phyloP scores from a whole-genome alignment of 2,888 invertebrate genomes.

The Watsonalla binaria region DNA sequence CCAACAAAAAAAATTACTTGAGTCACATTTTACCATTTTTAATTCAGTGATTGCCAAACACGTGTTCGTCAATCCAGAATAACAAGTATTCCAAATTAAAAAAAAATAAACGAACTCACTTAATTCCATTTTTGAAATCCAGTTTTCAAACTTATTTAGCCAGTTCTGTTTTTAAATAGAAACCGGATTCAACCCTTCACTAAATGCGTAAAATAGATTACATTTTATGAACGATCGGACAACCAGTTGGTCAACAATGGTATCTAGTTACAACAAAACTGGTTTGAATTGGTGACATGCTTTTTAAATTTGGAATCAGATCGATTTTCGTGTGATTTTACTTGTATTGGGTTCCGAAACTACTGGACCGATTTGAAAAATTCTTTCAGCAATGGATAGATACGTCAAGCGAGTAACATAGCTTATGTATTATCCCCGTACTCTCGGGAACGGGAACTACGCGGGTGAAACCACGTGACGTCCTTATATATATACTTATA shows the following conservation, averaged over 20 bases:
- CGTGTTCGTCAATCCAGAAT: constrained; percentile 18
- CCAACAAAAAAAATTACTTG: constrained; percentile 1
- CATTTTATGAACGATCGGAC: constrained; percentile 5
- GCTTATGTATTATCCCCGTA: too few species aligned
- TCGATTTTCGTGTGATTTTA: too few species aligned
- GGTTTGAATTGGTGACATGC: constrained; percentile 25
- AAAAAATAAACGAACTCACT: constrained; percentile 10
- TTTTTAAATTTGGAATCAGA: constrained; percentile 12
- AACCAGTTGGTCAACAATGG: constrained; percentile 23
- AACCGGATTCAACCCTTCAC: constrained; percentile 37
- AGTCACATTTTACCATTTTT: constrained; percentile 1
- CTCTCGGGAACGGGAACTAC: too few species aligned
- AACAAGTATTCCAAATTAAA: constrained; percentile 18
- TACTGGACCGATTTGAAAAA: too few species aligned
- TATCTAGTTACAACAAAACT: constrained; percentile 13
- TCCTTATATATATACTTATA: too few species aligned
- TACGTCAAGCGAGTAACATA: too few species aligned
- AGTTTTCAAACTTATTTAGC: constrained; percentile 31
- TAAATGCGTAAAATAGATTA: not conserved
- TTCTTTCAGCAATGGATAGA: too few species aligned
- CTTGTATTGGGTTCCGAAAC: too few species aligned
- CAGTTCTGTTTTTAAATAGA: constrained; percentile 21
- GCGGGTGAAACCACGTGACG: too few species aligned
- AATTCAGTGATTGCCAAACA: constrained; percentile 9
- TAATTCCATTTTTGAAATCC: constrained; percentile 19